Evolutionary conservation across 1,140 invertebrate genomes (phyloP), one percentile per base, ranked within the genome.

Genomic region (Mylabris phalerata): DNA sequence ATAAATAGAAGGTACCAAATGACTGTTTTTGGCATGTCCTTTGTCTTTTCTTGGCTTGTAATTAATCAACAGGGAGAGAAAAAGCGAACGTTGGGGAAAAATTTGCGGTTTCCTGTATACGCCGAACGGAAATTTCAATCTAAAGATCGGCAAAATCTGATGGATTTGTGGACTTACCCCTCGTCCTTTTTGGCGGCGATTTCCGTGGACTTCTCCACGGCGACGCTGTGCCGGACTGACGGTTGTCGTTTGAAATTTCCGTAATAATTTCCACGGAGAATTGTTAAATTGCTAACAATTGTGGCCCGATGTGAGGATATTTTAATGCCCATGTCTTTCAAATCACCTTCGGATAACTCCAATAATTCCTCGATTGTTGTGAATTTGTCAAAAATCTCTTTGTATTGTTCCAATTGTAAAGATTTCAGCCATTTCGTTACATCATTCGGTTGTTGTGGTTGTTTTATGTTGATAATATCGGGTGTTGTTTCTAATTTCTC

Each of bases 201-300:
- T 4, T 32, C 32, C 7, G 32, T 32, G 7, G 32, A 4, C 32
- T 32, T 32, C 32, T 32, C 4, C 7, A 32, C 32, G 32, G 71
- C 71, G 5, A 74, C 71, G 44, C 72, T 74, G 51, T 74, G 71
- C 19, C 71, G 55, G 4, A 69, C 45, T 26, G 62, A 59, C 9
- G 67, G 54, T 57, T 59, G 59, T 55, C 59, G 61, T 11, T 44
- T 43, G 25, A 61, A 59, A 48, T 61, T 40, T 72, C 68, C 68
- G 62, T 78, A 68, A 64, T 81, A 81, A 72, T 84, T 85, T 4
- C 79, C 78, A 44, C 78, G 75, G 1, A 86, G 74, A 3, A 79
- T 76, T 2, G 82, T 73, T n/a, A 87, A 70, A 69, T 83, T 86
- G 41, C 82, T 80, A 9, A 84, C 76, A 45, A 87, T 80, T 60